phyloP scores from a whole-genome alignment of 2,888 invertebrate species.

The Tipula lateralis region DNA sequence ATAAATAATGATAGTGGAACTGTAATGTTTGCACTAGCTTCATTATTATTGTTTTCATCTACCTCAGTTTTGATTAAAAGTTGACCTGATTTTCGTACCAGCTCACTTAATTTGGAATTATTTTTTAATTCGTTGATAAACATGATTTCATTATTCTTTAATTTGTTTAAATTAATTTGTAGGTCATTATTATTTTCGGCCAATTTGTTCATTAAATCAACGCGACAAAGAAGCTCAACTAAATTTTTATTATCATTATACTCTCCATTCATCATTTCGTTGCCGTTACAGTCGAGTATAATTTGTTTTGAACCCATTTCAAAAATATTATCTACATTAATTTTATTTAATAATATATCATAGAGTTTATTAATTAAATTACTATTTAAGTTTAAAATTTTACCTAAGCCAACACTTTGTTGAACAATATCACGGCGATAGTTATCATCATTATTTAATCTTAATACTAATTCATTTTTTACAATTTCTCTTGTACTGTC shows the following conservation, averaged over 20 bases:
- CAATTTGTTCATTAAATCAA: conserved; percentile 57
- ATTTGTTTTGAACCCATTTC: conserved; percentile 2
- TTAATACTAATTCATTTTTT: conserved; percentile 41
- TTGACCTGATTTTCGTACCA: conserved; percentile 68
- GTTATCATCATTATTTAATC: conserved; percentile 31
- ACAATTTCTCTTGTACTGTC: conserved; percentile 65
- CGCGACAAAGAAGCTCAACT: not conserved
- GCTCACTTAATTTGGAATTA: conserved; percentile 64
- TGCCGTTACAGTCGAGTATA: conserved; percentile 53
- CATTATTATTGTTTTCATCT: not conserved
- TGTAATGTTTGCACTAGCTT: conserved; percentile 21
- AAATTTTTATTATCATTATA: not conserved
- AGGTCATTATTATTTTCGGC: conserved; percentile 62
- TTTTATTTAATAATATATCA: not conserved
- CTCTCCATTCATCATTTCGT: conserved; percentile 42
- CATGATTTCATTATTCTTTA: conserved; percentile 40
- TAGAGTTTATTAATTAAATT: not conserved
- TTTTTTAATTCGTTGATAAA: conserved; percentile 39
- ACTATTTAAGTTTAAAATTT: not conserved
- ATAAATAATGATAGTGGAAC: conserved; percentile 64
- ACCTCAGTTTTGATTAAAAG: conserved; percentile 52
- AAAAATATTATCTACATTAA: not conserved
- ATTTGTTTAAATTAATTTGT: conserved; percentile 56
- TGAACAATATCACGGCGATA: conserved; percentile 7
- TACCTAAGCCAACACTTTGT: conserved; percentile 7